These are phyloP conservation scores for Nomada hirtipes DNA, from an alignment of 2,888 invertebrate species.

Conservation along the genomic window DNA sequence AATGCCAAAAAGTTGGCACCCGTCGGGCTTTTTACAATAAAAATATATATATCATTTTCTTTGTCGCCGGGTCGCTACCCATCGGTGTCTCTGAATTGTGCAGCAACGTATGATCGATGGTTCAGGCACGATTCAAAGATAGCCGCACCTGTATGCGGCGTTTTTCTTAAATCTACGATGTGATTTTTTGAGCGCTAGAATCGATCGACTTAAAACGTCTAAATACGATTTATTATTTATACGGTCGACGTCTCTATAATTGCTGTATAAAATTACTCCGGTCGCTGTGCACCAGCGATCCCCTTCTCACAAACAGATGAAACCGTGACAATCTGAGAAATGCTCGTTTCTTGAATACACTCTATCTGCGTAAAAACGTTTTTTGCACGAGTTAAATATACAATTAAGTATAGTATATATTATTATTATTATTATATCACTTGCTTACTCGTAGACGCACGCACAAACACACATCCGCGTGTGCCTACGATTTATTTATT, in stretches of 20 bases:
- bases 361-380: constrained; percentile 53
- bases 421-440: constrained; percentile 59
- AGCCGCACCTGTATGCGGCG: constrained; percentile 5
- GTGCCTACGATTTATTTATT: constrained; percentile 39
- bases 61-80: not conserved
- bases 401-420: constrained; percentile 33
- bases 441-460: constrained; percentile 59
- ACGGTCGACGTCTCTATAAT: constrained; percentile 36
- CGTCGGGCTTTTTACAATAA: constrained; percentile 8
- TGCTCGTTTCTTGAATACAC: constrained; percentile 38
- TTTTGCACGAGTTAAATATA: constrained; percentile 63
- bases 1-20: constrained; percentile 16
- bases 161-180: constrained; percentile 53
- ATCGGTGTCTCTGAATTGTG: not conserved
- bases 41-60: not conserved
- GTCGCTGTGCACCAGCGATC: constrained; percentile 7
- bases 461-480: not conserved
- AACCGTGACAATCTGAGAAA: constrained; percentile 49
- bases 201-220: constrained; percentile 55
- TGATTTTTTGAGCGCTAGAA: constrained; percentile 66
- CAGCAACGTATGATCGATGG: constrained; percentile 1
- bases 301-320: constrained; percentile 39
- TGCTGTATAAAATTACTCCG: constrained; percentile 63
- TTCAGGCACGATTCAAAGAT: constrained; percentile 55
- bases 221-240: constrained; percentile 26